A percentile compares a stretch with the other conserved stretches of the same genome.
Evolutionary conservation across 2,113 vertebrate genomes (phyloP).

Genomic region (Semnornis frantzii): DNA sequence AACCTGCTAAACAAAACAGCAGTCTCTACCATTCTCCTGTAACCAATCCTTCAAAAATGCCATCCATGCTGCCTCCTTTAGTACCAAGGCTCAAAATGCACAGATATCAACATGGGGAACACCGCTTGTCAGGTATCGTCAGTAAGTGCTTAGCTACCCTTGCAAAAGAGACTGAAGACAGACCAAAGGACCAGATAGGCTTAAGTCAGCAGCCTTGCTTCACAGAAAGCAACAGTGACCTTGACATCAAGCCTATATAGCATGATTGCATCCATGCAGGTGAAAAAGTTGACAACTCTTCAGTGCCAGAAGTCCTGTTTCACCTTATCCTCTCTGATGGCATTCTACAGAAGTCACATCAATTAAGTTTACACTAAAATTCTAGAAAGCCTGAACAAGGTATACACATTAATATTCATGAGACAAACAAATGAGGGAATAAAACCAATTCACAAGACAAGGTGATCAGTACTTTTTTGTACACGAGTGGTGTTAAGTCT

Average conservation of each 20-base stretch:
- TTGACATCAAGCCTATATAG: no score
- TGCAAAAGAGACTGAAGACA: background rate
- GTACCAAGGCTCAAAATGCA: background rate
- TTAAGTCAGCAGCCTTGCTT: background rate
- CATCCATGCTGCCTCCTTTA: background rate
- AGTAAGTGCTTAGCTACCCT: background rate
- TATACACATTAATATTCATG: background rate
- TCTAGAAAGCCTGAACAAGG: background rate
- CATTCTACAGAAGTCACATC: background rate
- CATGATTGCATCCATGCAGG: accelerated
- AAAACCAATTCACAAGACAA: background rate
- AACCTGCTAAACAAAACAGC: background rate
- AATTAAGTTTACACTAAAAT: background rate
- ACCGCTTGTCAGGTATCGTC: background rate
- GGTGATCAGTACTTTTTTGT: background rate
- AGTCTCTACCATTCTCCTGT: background rate
- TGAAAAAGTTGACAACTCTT: background rate
- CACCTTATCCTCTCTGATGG: background rate
- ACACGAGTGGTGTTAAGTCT: background rate
- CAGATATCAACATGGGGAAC: accelerated
- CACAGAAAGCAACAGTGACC: background rate
- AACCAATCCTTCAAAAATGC: background rate
- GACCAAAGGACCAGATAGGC: background rate
- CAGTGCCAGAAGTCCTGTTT: background rate
- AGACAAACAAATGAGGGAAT: background rate